A percentile compares a stretch with the other conserved stretches of the same genome.
Evolutionary conservation across 2,113 vertebrate species (phyloP).

Genomic region (Aramus guarauna): DNA sequence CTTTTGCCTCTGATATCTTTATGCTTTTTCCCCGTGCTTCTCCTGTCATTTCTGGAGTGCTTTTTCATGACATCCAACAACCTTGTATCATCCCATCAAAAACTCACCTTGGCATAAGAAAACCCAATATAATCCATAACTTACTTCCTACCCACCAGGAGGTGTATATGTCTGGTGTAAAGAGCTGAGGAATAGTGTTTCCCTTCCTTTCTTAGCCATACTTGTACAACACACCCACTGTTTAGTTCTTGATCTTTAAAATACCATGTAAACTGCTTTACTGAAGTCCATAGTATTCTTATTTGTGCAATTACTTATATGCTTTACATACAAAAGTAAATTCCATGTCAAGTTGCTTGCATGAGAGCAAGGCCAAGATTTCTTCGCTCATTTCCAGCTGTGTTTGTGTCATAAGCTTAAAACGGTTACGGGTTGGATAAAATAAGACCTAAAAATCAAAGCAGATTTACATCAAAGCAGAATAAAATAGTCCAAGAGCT

Average conservation of each 20-base stretch:
- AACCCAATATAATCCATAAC: not conserved
- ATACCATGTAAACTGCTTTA: not conserved
- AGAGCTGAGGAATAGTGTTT: not conserved
- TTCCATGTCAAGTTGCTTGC: not conserved
- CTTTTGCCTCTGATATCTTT: not conserved
- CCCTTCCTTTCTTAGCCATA: not conserved
- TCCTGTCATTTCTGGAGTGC: not conserved
- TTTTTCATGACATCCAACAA: not conserved
- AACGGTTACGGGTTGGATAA: not conserved
- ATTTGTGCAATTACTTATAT: not conserved
- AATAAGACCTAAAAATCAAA: not conserved
- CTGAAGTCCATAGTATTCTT: not conserved
- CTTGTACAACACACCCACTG: not conserved
- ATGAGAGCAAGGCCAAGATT: not conserved
- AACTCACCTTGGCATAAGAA: not conserved
- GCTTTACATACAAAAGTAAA: not conserved
- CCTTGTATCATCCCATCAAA: not conserved
- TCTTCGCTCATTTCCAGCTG: not conserved
- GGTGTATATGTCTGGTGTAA: not conserved
- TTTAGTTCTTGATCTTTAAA: not conserved
- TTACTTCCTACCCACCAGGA: not conserved
- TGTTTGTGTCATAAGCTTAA: not conserved
- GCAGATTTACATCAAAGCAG: not conserved
- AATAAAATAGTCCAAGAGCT: not conserved
- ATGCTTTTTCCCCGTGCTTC: not conserved